Evolutionary conservation across 2,888 invertebrate species (phyloP), one percentile per base, ranked within the genome.

Genomic region (Xanthorhoe spadicearia): DNA sequence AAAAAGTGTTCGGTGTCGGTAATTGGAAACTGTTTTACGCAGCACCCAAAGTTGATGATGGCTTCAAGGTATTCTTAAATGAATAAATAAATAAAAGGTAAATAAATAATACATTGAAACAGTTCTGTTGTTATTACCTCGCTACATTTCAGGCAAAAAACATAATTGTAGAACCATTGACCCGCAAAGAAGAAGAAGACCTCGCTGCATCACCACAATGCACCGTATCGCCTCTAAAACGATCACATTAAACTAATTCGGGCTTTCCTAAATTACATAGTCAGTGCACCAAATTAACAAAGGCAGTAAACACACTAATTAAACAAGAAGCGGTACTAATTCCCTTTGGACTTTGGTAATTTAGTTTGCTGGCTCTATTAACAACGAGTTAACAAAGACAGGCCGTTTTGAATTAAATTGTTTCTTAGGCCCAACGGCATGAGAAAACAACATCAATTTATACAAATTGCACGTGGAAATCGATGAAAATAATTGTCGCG

Each of bases 401-500:
- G 3, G 13, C 13, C 38, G 32, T 32, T 32, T 32, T 32, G 32
- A 32, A 32, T 32, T 32, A 7, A 32, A 32, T 32, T 43, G 38
- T 43, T 43, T 43, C 38, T 43, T 38, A 38, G 15, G 15, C 5
- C 43, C 3, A 7, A 43, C 3, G 43, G 2, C 43, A 43, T 43
- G 43, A 43, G 43, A 49, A 49, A 18, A 18, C 9, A 49, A 9
- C 18, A 49, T 10, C 9, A 18, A 17, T 19, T 7, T 18, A 49
- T 49, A 1, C 18, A 49, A 49, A 9, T 49, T 49, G 18, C 17
- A 49, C 49, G 18, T 32, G 32, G 32, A 7, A 18, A 49, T 49
- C 49, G 49, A 32, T 49, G 18, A 49, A 46, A 28, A 56, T 46
- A 49, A 49, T 43, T 46, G 23, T 56, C 56, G 49, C 28, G 57